phyloP scores from a whole-genome alignment of 1,140 invertebrate genomes.

The Anastatus disparis region DNA sequence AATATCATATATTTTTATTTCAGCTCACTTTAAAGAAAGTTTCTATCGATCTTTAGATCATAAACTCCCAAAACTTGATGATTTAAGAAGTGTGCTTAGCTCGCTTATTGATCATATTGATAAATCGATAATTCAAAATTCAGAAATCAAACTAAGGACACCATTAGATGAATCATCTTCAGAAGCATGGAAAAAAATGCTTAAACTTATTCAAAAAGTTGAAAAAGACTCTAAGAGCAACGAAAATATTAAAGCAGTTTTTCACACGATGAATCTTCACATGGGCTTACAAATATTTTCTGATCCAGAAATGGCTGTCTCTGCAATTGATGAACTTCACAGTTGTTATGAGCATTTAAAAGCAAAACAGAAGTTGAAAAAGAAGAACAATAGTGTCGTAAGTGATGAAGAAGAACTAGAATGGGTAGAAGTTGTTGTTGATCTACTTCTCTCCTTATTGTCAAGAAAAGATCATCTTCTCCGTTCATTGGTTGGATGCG shows the following conservation, averaged over 20 bases:
- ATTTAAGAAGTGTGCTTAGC: constrained; percentile 69
- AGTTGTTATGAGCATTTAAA: constrained; percentile 74
- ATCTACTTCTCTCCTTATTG: constrained; percentile 78
- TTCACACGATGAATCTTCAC: constrained; percentile 75
- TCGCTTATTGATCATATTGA: constrained; percentile 69
- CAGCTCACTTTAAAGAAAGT: constrained; percentile 68
- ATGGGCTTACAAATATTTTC: constrained; percentile 79
- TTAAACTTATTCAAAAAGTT: constrained; percentile 58
- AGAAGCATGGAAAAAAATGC: constrained; percentile 72
- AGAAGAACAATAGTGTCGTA: constrained; percentile 50
- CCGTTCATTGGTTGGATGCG: constrained; percentile 74
- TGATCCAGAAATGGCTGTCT: constrained; percentile 74
- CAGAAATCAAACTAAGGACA: constrained; percentile 59
- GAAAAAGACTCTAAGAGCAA: constrained; percentile 48
- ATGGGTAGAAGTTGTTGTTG: constrained; percentile 84
- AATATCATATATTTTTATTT: constrained; percentile 33
- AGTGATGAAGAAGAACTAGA: constrained; percentile 70
- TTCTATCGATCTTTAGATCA: constrained; percentile 75
- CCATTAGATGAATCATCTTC: constrained; percentile 68
- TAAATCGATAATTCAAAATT: constrained; percentile 62
- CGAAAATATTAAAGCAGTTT: constrained; percentile 61
- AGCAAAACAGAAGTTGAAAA: constrained; percentile 61
- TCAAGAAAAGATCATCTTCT: constrained; percentile 77
- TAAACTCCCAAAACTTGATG: constrained; percentile 71
- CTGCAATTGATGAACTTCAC: constrained; percentile 75